phyloP scores from a whole-genome alignment of 2,888 invertebrate species.

The Schrankia costaestrigalis region DNA sequence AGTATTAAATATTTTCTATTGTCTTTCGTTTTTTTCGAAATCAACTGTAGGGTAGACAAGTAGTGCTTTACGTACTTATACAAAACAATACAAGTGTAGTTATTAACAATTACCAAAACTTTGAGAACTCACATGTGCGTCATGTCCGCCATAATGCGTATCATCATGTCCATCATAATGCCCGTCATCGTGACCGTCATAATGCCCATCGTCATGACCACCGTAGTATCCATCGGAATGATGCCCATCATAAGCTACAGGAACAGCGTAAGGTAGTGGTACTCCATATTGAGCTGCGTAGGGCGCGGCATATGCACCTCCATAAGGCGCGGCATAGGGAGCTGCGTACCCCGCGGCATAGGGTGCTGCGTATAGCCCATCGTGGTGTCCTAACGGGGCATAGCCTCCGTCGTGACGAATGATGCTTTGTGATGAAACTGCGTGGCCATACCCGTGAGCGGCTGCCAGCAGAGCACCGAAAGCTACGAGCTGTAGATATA shows the following conservation, averaged over 20 bases:
- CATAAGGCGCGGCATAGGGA: slow-evolving; percentile 26
- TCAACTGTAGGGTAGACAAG: too few relatives aligned
- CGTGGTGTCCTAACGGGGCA: slow-evolving; percentile 28
- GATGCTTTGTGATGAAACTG: slow-evolving; percentile 65
- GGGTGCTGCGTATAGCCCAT: slow-evolving; percentile 24
- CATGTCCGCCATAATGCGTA: slow-evolving; percentile 40
- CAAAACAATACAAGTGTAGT: not conserved
- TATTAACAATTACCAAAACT: not conserved
- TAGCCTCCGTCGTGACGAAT: slow-evolving; percentile 54
- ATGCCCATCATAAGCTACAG: slow-evolving; percentile 24
- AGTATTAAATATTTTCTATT: too few relatives aligned
- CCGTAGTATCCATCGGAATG: slow-evolving; percentile 3
- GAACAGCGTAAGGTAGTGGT: too few relatives aligned
- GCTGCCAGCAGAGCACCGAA: slow-evolving; percentile 66
- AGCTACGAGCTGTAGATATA: slow-evolving; percentile 58
- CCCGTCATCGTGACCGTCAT: too few relatives aligned
- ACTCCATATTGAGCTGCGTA: too few relatives aligned
- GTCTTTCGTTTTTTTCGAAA: too few relatives aligned
- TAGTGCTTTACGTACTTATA: too few relatives aligned
- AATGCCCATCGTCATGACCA: slow-evolving; percentile 4
- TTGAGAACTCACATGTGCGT: slow-evolving; percentile 47
- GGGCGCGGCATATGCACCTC: slow-evolving; percentile 35
- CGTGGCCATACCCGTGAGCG: slow-evolving; percentile 63
- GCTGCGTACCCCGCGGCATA: slow-evolving; percentile 34
- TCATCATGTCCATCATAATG: slow-evolving; percentile 21